These are phyloP conservation scores for Catonia carolina DNA, from an alignment of 2,888 invertebrate genomes.

Conservation along the genomic window DNA sequence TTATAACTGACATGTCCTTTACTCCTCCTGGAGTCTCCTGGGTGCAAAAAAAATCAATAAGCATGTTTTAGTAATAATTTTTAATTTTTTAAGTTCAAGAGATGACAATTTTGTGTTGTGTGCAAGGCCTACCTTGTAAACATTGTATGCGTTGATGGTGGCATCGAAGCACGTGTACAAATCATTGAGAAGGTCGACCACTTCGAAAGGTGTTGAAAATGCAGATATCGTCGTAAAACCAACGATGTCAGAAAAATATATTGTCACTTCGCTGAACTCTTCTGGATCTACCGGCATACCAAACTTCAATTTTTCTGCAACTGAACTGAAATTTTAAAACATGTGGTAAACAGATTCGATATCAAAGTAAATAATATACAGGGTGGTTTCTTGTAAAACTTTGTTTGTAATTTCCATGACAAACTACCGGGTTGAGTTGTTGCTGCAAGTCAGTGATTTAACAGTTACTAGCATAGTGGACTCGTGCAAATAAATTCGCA, in stretches of 20 bases:
- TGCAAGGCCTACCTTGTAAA: constrained; percentile 74
- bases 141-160: constrained; percentile 83
- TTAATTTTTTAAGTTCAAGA: too few relatives aligned
- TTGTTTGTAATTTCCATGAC: background rate
- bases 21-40: too few relatives aligned
- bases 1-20: too few relatives aligned
- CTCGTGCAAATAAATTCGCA: too few relatives aligned
- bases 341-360: too few relatives aligned
- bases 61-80: too few relatives aligned
- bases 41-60: too few relatives aligned
- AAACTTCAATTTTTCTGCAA: constrained; percentile 84
- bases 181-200: constrained; percentile 85
- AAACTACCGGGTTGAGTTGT: too few relatives aligned
- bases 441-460: too few relatives aligned
- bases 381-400: too few relatives aligned
- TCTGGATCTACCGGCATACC: constrained; percentile 90
- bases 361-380: background rate
- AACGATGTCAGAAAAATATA: constrained; percentile 93
- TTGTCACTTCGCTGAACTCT: constrained; percentile 84
- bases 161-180: constrained; percentile 91
- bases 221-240: constrained; percentile 91
- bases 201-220: constrained; percentile 85
- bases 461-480: too few relatives aligned
- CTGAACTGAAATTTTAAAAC: constrained; percentile 52
- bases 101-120: too few relatives aligned